Percentiles rank a stretch among this genome's conserved stretches.
Conservation (phyloP, 2,797 vertebrate genomes). For the Periophthalmus magnuspinnatus region DNA sequence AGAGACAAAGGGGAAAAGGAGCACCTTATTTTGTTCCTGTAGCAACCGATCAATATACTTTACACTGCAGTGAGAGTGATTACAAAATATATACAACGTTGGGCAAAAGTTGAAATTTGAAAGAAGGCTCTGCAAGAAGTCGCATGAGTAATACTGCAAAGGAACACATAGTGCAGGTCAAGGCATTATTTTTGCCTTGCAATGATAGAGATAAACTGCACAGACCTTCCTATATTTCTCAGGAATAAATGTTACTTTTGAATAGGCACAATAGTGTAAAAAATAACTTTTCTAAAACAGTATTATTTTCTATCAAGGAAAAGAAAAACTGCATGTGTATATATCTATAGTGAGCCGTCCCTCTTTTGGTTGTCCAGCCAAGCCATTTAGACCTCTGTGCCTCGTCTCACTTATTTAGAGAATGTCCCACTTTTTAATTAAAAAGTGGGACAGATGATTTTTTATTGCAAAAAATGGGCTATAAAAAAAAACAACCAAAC, state of each 20-base stretch:
- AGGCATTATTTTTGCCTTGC: background rate
- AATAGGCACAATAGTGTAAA: background rate
- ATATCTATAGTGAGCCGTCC: too few relatives aligned
- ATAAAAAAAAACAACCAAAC: too few relatives aligned
- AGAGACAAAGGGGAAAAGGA: slow-evolving; percentile 41
- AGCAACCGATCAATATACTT: slow-evolving; percentile 55
- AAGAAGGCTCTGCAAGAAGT: background rate
- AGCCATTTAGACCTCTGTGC: too few relatives aligned
- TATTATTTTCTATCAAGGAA: too few relatives aligned
- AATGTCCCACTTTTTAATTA: too few relatives aligned
- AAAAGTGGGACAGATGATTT: too few relatives aligned
- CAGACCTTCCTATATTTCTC: background rate
- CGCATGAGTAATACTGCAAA: background rate
- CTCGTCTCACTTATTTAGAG: too few relatives aligned
- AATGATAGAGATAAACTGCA: background rate
- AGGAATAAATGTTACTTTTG: background rate
- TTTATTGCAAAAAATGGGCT: too few relatives aligned
- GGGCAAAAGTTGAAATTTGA: background rate
- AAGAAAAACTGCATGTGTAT: too few relatives aligned
- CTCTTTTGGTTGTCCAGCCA: too few relatives aligned
- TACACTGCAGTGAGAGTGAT: slow-evolving; percentile 32
- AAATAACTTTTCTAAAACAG: too few relatives aligned
- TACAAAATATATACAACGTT: slow-evolving; percentile 21
- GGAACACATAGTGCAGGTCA: background rate
- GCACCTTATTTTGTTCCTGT: slow-evolving; percentile 34